A percentile compares a stretch with the other conserved stretches of the same genome.
Conservation (phyloP, 2,113 vertebrate species). For the Pristiophorus japonicus region DNA sequence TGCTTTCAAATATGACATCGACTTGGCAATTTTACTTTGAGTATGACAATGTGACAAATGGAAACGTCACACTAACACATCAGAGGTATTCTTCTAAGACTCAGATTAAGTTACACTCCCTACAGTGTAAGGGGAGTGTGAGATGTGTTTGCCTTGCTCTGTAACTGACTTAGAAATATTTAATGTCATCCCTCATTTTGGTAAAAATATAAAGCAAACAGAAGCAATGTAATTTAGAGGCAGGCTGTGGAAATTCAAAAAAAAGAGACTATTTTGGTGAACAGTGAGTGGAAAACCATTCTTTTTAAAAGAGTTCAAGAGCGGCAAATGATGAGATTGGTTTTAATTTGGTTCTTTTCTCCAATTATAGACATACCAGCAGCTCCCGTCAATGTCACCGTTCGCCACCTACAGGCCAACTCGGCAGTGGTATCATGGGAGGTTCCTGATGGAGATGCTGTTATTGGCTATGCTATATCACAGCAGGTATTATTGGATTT, state of each 20-base stretch:
- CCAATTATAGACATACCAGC: slow-evolving; percentile 73
- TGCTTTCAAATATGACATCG: not conserved
- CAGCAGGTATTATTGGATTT: slow-evolving; percentile 71
- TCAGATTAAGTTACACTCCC: not conserved
- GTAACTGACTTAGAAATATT: not conserved
- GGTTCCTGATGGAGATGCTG: slow-evolving; percentile 83
- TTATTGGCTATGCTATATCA: slow-evolving; percentile 93
- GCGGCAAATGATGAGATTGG: not conserved
- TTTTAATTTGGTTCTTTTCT: slow-evolving; percentile 11
- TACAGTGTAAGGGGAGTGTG: not conserved
- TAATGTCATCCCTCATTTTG: not conserved
- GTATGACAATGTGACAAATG: not conserved
- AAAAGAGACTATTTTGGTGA: not conserved
- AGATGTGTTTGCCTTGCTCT: not conserved
- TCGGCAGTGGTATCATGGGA: slow-evolving; percentile 92
- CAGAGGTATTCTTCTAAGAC: not conserved
- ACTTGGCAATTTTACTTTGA: not conserved
- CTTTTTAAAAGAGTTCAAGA: not conserved
- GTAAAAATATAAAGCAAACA: not conserved
- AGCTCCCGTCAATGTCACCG: slow-evolving; percentile 90
- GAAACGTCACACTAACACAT: not conserved
- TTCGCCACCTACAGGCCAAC: slow-evolving; percentile 85
- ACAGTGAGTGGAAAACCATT: not conserved
- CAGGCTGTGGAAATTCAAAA: not conserved
- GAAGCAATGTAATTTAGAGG: not conserved